These are phyloP conservation scores for Echinops telfairi DNA, from an alignment of 2,113 vertebrate genomes.

Conservation along the genomic window DNA sequence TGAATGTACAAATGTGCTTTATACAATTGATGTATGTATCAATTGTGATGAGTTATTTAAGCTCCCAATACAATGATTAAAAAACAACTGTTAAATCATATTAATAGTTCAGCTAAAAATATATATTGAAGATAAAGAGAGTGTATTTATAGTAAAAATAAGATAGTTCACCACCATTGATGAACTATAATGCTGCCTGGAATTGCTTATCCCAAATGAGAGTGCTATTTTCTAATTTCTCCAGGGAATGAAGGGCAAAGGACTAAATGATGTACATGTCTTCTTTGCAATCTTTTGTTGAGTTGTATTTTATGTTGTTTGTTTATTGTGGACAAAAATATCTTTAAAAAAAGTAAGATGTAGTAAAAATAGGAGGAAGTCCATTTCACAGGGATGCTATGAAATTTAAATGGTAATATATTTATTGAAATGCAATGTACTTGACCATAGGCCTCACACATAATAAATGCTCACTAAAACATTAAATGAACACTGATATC, in stretches of 20 bases:
- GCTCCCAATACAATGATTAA: too few relatives aligned
- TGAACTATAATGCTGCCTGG: background rate
- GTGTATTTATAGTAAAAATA: conserved; percentile 1
- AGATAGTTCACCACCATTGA: background rate
- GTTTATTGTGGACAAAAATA: conserved; percentile 7
- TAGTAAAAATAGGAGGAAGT: background rate
- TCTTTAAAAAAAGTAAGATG: conserved; percentile 15
- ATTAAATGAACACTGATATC: too few relatives aligned
- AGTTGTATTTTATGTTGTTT: conserved; percentile 11
- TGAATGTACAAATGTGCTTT: too few relatives aligned
- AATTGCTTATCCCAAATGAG: background rate
- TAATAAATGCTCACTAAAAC: background rate
- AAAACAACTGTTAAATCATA: background rate
- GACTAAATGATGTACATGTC: background rate
- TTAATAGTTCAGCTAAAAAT: background rate
- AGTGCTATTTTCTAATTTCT: conserved; percentile 18
- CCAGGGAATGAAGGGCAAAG: background rate
- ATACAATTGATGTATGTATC: too few relatives aligned
- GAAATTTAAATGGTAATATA: background rate
- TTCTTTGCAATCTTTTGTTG: background rate
- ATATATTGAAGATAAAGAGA: background rate
- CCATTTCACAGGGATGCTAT: background rate
- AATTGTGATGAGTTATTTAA: too few relatives aligned
- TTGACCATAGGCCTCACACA: background rate
- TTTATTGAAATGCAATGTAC: background rate